Base-by-base conservation (phyloP, 64 coral and sea anemone species). In the Montipora foliosa region DNA sequence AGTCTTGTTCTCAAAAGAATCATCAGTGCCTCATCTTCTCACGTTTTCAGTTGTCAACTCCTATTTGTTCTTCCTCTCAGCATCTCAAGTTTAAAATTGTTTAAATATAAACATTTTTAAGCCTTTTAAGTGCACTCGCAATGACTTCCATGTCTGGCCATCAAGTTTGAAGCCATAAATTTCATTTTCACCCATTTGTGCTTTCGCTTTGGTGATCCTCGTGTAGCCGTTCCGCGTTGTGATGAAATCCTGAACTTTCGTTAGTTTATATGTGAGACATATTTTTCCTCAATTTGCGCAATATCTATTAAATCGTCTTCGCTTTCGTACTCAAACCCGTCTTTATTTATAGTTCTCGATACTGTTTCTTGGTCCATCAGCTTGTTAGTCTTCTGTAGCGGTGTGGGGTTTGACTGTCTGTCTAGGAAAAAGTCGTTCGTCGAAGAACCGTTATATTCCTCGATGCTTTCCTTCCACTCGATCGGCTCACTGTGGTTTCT, bases 321-420 rank as follows among this genome's bases (percentile, higher is more conserved):
- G 0, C 82, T 86, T 5, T 86, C 82, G 17, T 86, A 49, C 4
- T 66, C 67, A 71, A 51, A 47, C 19, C 37, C 62, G 7, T 51
- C 37, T 4, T 14, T 72, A 8, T n/a, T 71, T 67, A 48, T 24
- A 86, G 62, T 50, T 50, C 82, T 70, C 14, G 66, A 49, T 51
- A 6, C 25, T 47, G 19, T 49, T 21, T 44, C 82, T 13, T 71
- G 16, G 10, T 24, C 49, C 11, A 4, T 50, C 45, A 52, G 20
- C 25, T 72, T 11, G n/a, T 72, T 16, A 10, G 44, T 44, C 15
- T 86, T 6, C 49, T 50, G 6, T 22, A 86, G 21, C 4, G 66
- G 82, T 4, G 82, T 86, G 4, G 82, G 82, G 71, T 86, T 86
- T 17, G 82, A 71, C 82, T 47, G 82, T 71, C 67, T 86, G 16